phyloP scores from a whole-genome alignment of 2,797 vertebrate species.

The Valencia hispanica region DNA sequence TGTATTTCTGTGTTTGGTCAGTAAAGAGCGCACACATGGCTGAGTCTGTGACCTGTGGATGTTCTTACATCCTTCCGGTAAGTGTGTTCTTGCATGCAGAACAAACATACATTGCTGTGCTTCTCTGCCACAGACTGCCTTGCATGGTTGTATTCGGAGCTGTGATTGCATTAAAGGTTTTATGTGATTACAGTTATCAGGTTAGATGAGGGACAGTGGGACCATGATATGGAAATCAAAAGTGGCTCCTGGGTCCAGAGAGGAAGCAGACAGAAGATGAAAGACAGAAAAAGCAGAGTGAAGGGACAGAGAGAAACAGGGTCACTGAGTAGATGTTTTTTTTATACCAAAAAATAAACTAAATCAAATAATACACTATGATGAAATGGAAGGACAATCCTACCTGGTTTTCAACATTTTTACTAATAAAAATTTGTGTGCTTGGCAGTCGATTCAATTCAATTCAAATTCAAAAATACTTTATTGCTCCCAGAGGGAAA shows the following conservation, averaged over 20 bases:
- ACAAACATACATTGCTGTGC: conserved; percentile 3
- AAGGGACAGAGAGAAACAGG: conserved; percentile 8
- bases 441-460: no score
- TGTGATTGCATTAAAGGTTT: conserved; percentile 57
- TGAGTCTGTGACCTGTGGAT: conserved; percentile 25
- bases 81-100: neutral
- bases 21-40: conserved; percentile 17
- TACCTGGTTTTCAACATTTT: no score
- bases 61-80: conserved; percentile 7
- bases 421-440: no score
- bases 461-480: no score
- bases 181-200: conserved; percentile 66
- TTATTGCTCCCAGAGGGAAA: no score
- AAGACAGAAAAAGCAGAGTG: conserved; percentile 24
- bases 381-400: no score
- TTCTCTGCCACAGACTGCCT: conserved; percentile 5
- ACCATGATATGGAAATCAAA: conserved; percentile 38
- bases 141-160: conserved; percentile 40
- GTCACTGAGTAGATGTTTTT: conserved; percentile 18
- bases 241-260: conserved; percentile 33
- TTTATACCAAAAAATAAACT: no score
- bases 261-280: conserved; percentile 36
- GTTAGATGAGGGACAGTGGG: conserved; percentile 55
- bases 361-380: no score
- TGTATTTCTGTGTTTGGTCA: conserved; percentile 29